Evolutionary conservation across 2,113 vertebrate genomes (phyloP).

Genomic region (Coreoperca whiteheadi): DNA sequence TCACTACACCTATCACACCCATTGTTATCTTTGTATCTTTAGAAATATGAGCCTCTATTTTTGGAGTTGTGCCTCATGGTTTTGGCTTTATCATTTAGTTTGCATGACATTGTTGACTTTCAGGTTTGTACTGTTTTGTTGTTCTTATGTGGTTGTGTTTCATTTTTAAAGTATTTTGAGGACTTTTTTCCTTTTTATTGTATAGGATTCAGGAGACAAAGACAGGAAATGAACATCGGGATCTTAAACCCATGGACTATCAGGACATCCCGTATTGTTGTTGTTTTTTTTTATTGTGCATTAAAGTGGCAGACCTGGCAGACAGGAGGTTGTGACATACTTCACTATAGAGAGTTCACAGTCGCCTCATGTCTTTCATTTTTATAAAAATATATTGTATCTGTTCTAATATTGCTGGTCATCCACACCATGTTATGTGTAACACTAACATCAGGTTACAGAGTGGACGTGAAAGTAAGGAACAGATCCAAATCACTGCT

Average conservation of each 20-base stretch:
- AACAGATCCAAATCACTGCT: slow-evolving; percentile 14
- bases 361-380: neutral
- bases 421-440: slow-evolving; percentile 1
- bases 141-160: neutral
- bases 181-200: neutral
- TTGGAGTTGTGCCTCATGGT: neutral
- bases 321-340: neutral
- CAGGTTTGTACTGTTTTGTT: neutral
- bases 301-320: neutral
- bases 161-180: neutral
- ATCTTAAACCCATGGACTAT: neutral
- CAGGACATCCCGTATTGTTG: neutral
- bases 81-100: neutral
- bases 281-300: neutral
- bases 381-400: no score
- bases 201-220: neutral
- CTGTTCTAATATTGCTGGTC: neutral
- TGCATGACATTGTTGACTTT: slow-evolving; percentile 1
- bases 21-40: slow-evolving; percentile 8
- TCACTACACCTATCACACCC: slow-evolving; percentile 23
- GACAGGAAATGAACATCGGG: neutral
- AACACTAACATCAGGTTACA: neutral
- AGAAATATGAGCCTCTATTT: slow-evolving; percentile 1
- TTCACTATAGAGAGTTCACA: neutral
- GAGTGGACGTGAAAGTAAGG: slow-evolving; percentile 4